These are phyloP conservation scores for Kuschelorhynchus macadamiae DNA, from an alignment of 2,888 invertebrate species.

Conservation along the genomic window DNA sequence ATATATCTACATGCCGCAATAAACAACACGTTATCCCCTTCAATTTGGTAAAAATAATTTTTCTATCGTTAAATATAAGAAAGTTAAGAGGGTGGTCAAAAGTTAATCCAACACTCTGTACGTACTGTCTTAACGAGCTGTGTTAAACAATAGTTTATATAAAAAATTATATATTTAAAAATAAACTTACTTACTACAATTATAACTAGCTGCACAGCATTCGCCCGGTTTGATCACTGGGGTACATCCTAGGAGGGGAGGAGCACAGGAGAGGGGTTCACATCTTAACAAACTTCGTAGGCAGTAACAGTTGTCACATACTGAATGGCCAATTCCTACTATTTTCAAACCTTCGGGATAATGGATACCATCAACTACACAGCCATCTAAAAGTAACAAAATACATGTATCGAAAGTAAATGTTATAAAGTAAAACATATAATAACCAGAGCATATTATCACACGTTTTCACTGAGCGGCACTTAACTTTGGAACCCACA, in stretches of 20 bases:
- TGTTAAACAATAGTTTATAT: too few relatives aligned
- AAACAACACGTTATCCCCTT: too few relatives aligned
- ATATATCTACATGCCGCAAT: too few relatives aligned
- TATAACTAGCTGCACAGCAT: slow-evolving; percentile 89
- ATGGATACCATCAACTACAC: slow-evolving; percentile 74
- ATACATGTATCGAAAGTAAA: too few relatives aligned
- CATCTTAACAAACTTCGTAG: slow-evolving; percentile 81
- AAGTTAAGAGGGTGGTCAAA: too few relatives aligned
- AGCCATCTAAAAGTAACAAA: slow-evolving; percentile 71
- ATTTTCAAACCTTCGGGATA: slow-evolving; percentile 82
- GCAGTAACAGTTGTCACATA: slow-evolving; percentile 87
- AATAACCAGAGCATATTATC: background rate
- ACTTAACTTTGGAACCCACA: too few relatives aligned
- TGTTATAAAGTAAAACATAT: background rate
- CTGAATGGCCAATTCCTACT: slow-evolving; percentile 71
- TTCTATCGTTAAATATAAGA: too few relatives aligned
- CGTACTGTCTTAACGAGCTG: background rate
- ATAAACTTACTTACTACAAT: slow-evolving; percentile 76
- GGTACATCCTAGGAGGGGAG: slow-evolving; percentile 80
- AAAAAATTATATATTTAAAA: slow-evolving; percentile 9
- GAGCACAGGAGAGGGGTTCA: slow-evolving; percentile 82
- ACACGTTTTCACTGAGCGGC: too few relatives aligned
- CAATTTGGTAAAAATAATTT: too few relatives aligned
- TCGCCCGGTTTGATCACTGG: slow-evolving; percentile 83
- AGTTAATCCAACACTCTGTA: background rate